These are phyloP conservation scores for Listronotus oregonensis DNA, from an alignment of 1,140 invertebrate species.

Conservation along the genomic window DNA sequence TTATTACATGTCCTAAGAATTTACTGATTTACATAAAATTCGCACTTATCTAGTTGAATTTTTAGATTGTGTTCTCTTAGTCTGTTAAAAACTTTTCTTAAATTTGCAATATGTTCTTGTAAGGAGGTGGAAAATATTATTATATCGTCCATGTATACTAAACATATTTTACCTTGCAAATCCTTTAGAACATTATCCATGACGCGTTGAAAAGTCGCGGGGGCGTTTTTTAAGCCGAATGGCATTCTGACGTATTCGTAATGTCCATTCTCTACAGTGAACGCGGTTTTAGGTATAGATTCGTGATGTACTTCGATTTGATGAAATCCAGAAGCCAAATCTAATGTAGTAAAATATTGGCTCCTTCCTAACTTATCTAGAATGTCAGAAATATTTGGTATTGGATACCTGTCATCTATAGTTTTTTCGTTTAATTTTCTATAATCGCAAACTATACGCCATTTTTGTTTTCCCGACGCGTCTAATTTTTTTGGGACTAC, in stretches of 20 bases:
- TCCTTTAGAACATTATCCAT: constrained; percentile 53
- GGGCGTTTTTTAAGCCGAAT: constrained; percentile 56
- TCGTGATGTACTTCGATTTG: constrained; percentile 56
- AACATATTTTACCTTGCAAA: too few relatives aligned
- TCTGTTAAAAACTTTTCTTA: constrained; percentile 39
- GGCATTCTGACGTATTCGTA: constrained; percentile 56
- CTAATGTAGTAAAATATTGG: constrained; percentile 58
- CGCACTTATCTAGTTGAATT: constrained; percentile 43
- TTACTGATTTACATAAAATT: constrained; percentile 42
- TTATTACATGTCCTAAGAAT: constrained; percentile 23
- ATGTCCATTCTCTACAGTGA: constrained; percentile 51
- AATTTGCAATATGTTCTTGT: constrained; percentile 41
- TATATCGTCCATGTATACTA: too few relatives aligned
- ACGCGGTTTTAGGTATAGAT: constrained; percentile 58
- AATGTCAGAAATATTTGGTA: constrained; percentile 26
- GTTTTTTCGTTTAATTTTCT: too few relatives aligned
- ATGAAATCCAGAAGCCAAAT: constrained; percentile 58
- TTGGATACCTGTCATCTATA: too few relatives aligned
- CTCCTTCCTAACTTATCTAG: constrained; percentile 56
- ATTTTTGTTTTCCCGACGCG: too few relatives aligned
- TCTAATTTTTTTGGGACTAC: too few relatives aligned
- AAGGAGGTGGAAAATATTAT: constrained; percentile 35
- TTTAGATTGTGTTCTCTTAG: constrained; percentile 43
- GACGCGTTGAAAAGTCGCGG: constrained; percentile 56
- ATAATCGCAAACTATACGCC: too few relatives aligned